Conservation (phyloP, 2,888 invertebrate genomes). For the Clusia tigrina region DNA sequence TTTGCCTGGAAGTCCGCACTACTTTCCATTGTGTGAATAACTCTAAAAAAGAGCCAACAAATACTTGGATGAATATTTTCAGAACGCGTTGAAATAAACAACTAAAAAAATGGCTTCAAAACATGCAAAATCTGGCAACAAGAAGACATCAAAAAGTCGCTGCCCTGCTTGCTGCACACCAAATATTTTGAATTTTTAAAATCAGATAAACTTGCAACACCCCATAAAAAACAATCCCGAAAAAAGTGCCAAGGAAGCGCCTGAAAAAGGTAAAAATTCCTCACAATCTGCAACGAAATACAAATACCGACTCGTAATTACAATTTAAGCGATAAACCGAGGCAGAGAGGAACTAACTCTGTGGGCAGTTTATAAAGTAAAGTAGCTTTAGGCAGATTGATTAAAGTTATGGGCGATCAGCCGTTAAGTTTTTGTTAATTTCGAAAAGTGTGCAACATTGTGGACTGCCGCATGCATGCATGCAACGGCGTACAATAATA, state of each 20-base stretch:
- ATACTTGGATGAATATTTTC: too few species aligned
- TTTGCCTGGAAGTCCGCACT: too few species aligned
- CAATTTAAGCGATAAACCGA: conserved; percentile 13
- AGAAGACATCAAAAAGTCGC: not conserved
- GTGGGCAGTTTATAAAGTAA: conserved; percentile 42
- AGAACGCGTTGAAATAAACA: too few species aligned
- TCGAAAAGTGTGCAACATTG: conserved; percentile 24
- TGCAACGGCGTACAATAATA: conserved; percentile 2
- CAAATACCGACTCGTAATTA: not conserved
- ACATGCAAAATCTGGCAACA: too few species aligned
- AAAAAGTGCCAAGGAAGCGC: too few species aligned
- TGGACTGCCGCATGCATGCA: conserved; percentile 18
- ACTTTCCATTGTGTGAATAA: too few species aligned
- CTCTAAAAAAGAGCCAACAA: too few species aligned
- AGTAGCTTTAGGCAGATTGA: conserved; percentile 61
- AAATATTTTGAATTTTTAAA: too few species aligned
- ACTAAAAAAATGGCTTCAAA: too few species aligned
- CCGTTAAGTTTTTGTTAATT: conserved; percentile 59
- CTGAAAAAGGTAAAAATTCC: not conserved
- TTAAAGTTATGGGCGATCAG: conserved; percentile 65
- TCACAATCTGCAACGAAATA: not conserved
- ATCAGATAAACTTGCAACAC: not conserved
- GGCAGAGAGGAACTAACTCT: not conserved
- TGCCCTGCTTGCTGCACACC: too few species aligned
- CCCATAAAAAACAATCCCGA: not conserved